Base-by-base conservation (phyloP, 2,888 invertebrate genomes). In the Crocallis elinguaria region DNA sequence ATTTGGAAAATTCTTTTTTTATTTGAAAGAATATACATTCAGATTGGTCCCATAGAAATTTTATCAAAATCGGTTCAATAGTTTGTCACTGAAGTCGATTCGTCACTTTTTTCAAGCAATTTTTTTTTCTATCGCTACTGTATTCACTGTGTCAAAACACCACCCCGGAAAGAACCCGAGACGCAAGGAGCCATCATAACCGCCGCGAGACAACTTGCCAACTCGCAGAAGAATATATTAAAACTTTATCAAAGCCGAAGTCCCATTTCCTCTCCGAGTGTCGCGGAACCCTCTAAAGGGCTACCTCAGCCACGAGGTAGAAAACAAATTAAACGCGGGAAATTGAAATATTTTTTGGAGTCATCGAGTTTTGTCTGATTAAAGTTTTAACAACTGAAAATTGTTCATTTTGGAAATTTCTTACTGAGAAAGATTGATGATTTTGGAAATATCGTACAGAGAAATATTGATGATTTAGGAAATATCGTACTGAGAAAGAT, bases 161-260 rank as follows among this genome's bases (percentile, higher is more conserved):
- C 12, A 35, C 23, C 1, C 35, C 46, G 43, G 49, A 50, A 45
- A 42, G 38, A 42, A 27, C 37, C 13, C 21, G 33, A 57, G 60
- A 69, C 69, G 75, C 74, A 74, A 72, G 73, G 77, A 75, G 79
- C 77, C 72, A 80, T 79, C 86, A 87, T 87, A 87, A 88, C 85
- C 83, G 81, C 64, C 67, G 66, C 62, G 74, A 79, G 80, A 80
- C 82, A 83, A 84, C 76, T 86, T 78, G 76, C 76, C 70, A 86
- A 88, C 83, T 84, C 79, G 72, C 79, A 81, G 80, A 86, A 86
- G 90, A 91, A 91, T 91, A 90, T 87, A 90, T 91, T 90, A 90
- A 90, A 91, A 91, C 87, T 91, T 90, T 88, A 84, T 87, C 90
- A 89, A 88, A 89, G 88, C 85, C 77, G 69, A 75, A 88, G 76